Percentiles rank a stretch among this genome's conserved stretches.
Conservation (phyloP, 2,113 vertebrate genomes). For the Oryzias melastigma region DNA sequence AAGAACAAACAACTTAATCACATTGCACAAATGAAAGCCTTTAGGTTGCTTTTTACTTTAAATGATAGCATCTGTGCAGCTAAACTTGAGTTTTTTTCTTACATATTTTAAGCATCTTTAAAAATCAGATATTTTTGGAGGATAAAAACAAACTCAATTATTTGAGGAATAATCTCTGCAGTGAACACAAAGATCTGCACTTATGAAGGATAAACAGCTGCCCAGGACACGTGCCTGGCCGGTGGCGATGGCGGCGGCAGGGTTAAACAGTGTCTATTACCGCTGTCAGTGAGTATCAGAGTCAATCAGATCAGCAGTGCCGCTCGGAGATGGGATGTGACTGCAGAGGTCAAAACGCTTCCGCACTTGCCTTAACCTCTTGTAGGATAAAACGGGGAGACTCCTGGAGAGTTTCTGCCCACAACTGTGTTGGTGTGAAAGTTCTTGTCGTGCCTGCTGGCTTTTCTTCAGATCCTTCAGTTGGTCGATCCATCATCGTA, state of each 20-base stretch:
- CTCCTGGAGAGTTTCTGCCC: background rate
- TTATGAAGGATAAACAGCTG: slow-evolving; percentile 27
- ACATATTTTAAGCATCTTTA: background rate
- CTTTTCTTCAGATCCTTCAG: background rate
- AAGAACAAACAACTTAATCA: background rate
- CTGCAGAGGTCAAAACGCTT: background rate
- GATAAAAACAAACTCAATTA: background rate
- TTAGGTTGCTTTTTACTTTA: background rate
- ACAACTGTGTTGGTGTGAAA: background rate
- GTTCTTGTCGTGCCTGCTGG: background rate
- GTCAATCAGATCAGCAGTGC: slow-evolving; percentile 15
- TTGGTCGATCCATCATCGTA: background rate
- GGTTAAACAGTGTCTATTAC: slow-evolving; percentile 18
- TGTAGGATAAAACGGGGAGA: background rate
- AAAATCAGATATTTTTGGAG: too few species aligned
- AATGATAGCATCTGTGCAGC: background rate
- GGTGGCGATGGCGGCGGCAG: background rate
- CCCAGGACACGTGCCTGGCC: slow-evolving; percentile 22
- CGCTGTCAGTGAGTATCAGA: slow-evolving; percentile 31
- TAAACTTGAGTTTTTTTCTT: background rate
- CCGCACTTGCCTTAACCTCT: slow-evolving; percentile 4
- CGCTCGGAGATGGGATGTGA: background rate
- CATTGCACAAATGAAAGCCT: background rate
- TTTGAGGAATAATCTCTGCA: background rate
- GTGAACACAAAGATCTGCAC: background rate